A percentile compares a stretch with the other conserved stretches of the same genome.
phyloP scores from a whole-genome alignment of 2,113 vertebrate species.

The Muscicapa adusta region DNA sequence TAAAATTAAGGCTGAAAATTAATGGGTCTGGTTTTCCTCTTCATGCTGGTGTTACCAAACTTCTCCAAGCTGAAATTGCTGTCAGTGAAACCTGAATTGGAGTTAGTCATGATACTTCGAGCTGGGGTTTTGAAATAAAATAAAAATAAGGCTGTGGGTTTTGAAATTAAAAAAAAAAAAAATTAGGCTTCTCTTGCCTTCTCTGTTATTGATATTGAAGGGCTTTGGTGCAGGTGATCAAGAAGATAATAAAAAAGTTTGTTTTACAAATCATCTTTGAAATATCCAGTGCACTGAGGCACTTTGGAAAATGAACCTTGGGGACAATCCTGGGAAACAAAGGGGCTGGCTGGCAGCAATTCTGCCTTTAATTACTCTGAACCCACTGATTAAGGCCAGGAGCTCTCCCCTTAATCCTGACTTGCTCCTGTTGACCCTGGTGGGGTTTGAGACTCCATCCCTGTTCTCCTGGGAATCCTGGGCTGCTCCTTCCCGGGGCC shows the following conservation, averaged over 20 bases:
- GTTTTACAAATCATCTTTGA: not conserved
- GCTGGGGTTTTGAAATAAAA: not conserved
- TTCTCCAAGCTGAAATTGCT: not conserved
- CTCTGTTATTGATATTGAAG: not conserved
- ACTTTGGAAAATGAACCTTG: accelerated
- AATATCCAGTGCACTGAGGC: not conserved
- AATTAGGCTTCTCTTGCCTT: not conserved
- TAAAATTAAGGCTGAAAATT: not conserved
- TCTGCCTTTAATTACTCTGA: constrained; percentile 61
- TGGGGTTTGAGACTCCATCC: not conserved
- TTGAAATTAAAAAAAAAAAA: not conserved
- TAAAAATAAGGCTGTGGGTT: not conserved
- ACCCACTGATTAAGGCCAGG: constrained; percentile 30
- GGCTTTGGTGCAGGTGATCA: not conserved
- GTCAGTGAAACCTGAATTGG: not conserved
- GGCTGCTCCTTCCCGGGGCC: not conserved
- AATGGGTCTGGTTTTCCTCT: not conserved
- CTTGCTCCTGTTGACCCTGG: constrained; percentile 6
- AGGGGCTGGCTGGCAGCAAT: not conserved
- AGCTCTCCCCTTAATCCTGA: constrained; percentile 44
- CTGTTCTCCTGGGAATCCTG: not conserved
- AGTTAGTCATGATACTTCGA: not conserved
- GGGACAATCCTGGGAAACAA: not conserved
- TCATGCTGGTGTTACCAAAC: not conserved
- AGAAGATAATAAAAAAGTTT: not conserved